phyloP scores from a whole-genome alignment of 2,113 vertebrate species.

The Xenopus borealis region DNA sequence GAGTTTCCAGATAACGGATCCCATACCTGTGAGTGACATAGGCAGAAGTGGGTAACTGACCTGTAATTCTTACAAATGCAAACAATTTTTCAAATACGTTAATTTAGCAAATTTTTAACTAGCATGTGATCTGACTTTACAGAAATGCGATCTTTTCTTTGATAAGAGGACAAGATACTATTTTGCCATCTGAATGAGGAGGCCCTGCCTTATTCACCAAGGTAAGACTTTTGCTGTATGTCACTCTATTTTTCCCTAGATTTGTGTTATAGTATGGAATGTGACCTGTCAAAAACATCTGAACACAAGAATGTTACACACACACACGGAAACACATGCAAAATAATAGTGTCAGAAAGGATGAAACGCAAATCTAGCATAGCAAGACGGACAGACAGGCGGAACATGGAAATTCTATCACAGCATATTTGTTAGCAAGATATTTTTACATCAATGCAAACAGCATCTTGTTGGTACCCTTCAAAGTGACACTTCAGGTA shows the following conservation, averaged over 20 bases:
- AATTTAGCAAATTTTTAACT: no score
- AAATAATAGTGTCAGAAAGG: background rate
- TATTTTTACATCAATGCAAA: constrained; percentile 18
- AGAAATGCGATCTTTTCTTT: no score
- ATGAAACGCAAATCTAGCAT: background rate
- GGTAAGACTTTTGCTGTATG: no score
- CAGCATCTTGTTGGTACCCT: constrained; percentile 1
- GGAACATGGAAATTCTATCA: constrained; percentile 1
- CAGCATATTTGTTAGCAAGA: background rate
- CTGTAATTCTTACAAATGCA: no score
- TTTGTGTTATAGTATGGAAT: background rate
- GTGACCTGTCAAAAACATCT: background rate
- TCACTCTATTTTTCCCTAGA: background rate
- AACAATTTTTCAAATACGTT: no score
- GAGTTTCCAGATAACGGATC: no score
- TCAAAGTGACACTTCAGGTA: background rate
- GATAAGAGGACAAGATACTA: no score
- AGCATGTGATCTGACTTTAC: no score
- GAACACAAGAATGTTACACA: background rate
- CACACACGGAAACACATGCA: background rate
- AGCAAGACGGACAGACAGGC: background rate
- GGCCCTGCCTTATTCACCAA: no score
- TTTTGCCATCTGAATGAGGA: no score
- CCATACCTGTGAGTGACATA: no score
- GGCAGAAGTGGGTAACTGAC: no score